phyloP scores from a whole-genome alignment of 2,797 vertebrate species.

The Heterohyrax brucei region DNA sequence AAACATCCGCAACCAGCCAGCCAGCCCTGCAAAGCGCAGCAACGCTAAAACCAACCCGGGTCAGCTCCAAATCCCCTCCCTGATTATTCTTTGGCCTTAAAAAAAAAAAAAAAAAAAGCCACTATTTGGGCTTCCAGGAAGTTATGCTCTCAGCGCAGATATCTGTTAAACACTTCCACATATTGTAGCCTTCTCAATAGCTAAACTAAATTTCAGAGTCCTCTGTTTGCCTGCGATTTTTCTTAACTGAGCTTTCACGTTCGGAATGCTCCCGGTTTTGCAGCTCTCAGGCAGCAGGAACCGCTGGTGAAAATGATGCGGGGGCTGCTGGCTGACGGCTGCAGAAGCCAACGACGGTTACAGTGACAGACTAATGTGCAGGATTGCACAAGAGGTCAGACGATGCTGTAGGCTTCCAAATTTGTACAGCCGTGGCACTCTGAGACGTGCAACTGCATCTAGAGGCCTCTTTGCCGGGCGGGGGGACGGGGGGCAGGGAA shows the following conservation, averaged over 20 bases:
- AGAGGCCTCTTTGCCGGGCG: background rate
- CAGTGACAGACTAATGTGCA: background rate
- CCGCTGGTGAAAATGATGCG: background rate
- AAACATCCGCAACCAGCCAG: conserved; percentile 62
- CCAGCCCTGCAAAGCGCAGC: conserved; percentile 43
- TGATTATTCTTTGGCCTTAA: conserved; percentile 59
- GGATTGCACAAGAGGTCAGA: conserved; percentile 32
- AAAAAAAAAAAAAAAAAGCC: background rate
- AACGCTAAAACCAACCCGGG: background rate
- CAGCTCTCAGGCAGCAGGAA: conserved; percentile 48
- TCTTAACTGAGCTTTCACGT: conserved; percentile 21
- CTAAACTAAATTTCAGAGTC: conserved; percentile 62
- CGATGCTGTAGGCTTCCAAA: background rate
- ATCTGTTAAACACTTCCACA: conserved; percentile 82
- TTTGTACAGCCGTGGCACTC: background rate
- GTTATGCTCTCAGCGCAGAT: conserved; percentile 65
- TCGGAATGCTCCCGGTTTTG: background rate
- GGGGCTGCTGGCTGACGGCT: background rate
- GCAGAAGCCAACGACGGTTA: background rate
- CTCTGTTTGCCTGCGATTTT: conserved; percentile 68
- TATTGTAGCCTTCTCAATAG: conserved; percentile 72
- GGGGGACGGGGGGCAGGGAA: background rate
- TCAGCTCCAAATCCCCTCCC: conserved; percentile 61
- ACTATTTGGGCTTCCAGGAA: conserved; percentile 70
- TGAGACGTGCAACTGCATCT: background rate